Base-by-base conservation (phyloP, 2,888 invertebrate genomes). In the Tiliacea aurago region DNA sequence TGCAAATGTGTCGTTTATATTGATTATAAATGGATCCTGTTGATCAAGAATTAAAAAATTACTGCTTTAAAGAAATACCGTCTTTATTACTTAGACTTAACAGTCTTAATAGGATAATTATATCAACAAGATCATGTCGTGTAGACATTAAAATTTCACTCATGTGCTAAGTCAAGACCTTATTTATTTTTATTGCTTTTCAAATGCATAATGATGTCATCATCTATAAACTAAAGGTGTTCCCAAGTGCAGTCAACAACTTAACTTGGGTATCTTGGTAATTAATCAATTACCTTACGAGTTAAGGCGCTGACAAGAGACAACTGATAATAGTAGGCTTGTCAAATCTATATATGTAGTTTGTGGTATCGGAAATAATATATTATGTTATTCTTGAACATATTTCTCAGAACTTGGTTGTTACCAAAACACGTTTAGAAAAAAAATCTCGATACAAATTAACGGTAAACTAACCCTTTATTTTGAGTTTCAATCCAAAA, bases 1-100 rank as follows among this genome's bases (percentile, higher is more conserved):
- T 68, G 70, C 69, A 78, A 79, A 80, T 87, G 75, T 85, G 80
- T 70, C 80, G 70, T 83, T 86, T 84, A 87, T 87, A 80, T 70
- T 81, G 76, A 85, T 83, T 83, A 66, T 56, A 63, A 73, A 80
- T 64, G 73, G 43, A 78, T 80, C 72, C 64, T 81, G 83, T 80
- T 83, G 65, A 58, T 70, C 81, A 73, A 72, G 61, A 63, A 63
- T 71, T 47, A n/a, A 0, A 55, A 6, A 68, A 53, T 70, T 77
- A 71, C 65, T 65, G 47, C 63, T 68, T 78, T 77, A 45, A n/a
- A 51, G 47, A 62, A 82, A 71, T 70, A 75, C 62, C 53, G 61
- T 66, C 70, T 70, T 68, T 84, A 85, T 61, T 20, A 47, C 61
- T 62, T 51, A 0, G 53, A 11, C 28, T 45, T 70, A 67, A 73